Conservation (phyloP, 2,113 vertebrate genomes). For the Chionis minor region DNA sequence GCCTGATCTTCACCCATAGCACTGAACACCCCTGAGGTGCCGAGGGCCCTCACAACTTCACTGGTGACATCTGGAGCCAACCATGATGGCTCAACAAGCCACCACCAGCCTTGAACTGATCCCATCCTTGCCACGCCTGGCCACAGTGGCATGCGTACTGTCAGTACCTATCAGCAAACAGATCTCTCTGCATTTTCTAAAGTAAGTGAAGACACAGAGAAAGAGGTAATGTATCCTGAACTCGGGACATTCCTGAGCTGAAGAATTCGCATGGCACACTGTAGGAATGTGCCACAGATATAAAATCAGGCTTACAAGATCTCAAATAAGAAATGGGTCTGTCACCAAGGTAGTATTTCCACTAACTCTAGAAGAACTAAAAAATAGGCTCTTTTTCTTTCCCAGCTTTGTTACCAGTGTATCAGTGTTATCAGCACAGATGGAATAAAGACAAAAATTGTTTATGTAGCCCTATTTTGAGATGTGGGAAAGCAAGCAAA, state of each 20-base stretch:
- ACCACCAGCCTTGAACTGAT: neutral
- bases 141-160: neutral
- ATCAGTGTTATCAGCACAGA: neutral
- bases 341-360: neutral
- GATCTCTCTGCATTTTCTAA: neutral
- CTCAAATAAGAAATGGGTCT: neutral
- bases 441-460: neutral
- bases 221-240: neutral
- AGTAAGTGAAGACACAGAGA: neutral
- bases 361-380: neutral
- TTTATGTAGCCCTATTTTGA: neutral
- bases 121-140: neutral
- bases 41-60: neutral
- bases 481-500: neutral
- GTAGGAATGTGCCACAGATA: neutral
- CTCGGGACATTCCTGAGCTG: neutral
- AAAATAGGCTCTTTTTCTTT: neutral
- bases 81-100: too few species aligned
- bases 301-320: neutral
- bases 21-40: neutral
- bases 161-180: neutral
- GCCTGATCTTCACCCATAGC: neutral
- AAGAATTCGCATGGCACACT: fast-evolving
- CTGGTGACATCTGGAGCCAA: neutral
- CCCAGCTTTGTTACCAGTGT: neutral